These are phyloP conservation scores for Cinclus cinclus DNA, from an alignment of 2,113 vertebrate species.

Conservation along the genomic window DNA sequence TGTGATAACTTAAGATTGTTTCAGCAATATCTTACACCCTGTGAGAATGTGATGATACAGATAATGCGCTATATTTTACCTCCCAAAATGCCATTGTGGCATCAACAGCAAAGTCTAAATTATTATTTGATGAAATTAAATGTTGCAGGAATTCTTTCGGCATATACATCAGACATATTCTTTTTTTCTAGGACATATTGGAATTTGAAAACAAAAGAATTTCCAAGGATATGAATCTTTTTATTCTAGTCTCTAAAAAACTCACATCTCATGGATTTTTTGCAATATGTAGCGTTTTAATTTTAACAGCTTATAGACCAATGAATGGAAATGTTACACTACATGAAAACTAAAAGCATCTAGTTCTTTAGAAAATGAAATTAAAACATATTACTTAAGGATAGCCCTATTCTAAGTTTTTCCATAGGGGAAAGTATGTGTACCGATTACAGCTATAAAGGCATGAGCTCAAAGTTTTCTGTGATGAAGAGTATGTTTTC, in stretches of 20 bases:
- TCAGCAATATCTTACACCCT: background rate
- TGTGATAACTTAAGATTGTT: background rate
- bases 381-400: background rate
- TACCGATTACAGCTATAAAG: background rate
- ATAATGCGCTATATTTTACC: background rate
- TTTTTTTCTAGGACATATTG: background rate
- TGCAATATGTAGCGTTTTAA: background rate
- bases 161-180: background rate
- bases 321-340: background rate
- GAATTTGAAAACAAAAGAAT: background rate
- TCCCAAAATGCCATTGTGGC: background rate
- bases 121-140: background rate
- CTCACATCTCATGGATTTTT: background rate
- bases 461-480: background rate
- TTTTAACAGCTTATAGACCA: background rate
- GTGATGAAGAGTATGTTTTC: background rate
- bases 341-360: background rate
- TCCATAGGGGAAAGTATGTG: background rate
- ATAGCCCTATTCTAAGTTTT: background rate
- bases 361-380: background rate
- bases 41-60: background rate
- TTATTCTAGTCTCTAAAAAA: background rate
- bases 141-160: background rate
- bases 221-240: background rate
- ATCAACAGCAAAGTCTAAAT: background rate